Conservation (phyloP, 1,140 invertebrate species). For the Protaetia brevitarsis region DNA sequence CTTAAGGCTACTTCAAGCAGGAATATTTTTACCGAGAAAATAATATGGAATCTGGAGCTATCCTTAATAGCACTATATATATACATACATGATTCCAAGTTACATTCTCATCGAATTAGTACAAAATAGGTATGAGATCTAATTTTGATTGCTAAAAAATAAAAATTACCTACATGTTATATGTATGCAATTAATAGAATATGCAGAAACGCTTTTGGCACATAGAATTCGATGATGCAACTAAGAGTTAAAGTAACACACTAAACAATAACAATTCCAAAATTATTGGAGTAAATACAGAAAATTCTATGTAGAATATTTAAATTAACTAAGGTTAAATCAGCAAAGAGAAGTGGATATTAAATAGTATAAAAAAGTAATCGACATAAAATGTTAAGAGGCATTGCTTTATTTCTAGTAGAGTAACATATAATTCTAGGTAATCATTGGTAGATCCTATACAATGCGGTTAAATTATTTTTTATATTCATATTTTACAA, state of each 20-base stretch:
- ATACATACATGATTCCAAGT: not conserved
- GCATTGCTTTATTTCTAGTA: too few relatives aligned
- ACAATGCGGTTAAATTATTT: too few relatives aligned
- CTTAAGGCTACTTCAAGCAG: not conserved
- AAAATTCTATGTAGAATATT: not conserved
- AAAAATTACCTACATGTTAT: too few relatives aligned
- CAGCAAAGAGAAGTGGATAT: too few relatives aligned
- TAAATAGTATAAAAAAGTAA: too few relatives aligned
- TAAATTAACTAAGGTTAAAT: too few relatives aligned
- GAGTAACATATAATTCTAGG: too few relatives aligned
- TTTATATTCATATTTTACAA: too few relatives aligned
- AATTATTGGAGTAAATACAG: not conserved
- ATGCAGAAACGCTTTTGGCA: too few relatives aligned
- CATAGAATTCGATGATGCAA: slow-evolving; percentile 24
- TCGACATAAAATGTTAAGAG: too few relatives aligned
- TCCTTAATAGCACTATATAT: not conserved
- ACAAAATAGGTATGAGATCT: not conserved
- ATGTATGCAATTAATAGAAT: too few relatives aligned
- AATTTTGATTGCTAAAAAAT: slow-evolving; percentile 11
- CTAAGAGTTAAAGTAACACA: slow-evolving; percentile 1
- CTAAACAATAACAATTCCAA: not conserved
- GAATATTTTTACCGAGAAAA: not conserved
- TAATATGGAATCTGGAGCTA: not conserved
- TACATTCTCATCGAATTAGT: not conserved
- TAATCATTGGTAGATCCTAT: too few relatives aligned